These are phyloP conservation scores for Cottus gobio DNA, from an alignment of 2,113 vertebrate genomes.

Conservation along the genomic window DNA sequence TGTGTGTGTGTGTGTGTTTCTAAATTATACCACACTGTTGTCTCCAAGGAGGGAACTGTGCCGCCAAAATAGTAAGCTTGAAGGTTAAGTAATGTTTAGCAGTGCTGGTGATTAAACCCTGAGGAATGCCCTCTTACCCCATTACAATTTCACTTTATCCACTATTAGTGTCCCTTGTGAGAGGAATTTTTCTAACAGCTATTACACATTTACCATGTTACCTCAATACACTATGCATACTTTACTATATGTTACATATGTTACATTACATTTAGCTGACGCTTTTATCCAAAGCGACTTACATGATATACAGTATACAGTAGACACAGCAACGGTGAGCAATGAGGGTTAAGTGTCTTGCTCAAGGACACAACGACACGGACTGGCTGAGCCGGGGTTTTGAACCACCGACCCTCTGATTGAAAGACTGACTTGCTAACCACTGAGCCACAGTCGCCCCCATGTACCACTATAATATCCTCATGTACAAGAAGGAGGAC, in stretches of 20 bases:
- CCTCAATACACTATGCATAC: neutral
- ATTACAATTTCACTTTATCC: neutral
- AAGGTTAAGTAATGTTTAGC: constrained; percentile 9
- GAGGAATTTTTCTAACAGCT: neutral
- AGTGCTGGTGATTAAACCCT: neutral
- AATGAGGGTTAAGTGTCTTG: no score
- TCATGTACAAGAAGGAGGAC: neutral
- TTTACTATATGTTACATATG: no score
- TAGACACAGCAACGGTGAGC: no score
- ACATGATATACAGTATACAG: no score
- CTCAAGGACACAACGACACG: no score
- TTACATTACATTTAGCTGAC: no score
- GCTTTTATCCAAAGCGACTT: no score
- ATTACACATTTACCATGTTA: neutral
- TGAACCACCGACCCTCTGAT: no score
- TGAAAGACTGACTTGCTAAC: no score
- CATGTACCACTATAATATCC: no score
- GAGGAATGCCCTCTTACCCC: constrained; percentile 9
- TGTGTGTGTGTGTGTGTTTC: constrained; percentile 20
- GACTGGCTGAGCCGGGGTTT: no score
- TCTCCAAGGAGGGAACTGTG: constrained; percentile 27
- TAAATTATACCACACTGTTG: neutral
- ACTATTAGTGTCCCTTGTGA: neutral
- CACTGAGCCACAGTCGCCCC: no score
- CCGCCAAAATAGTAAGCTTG: constrained; percentile 33